Conservation (phyloP, 2,888 invertebrate species). For the Philonicus albiceps region DNA sequence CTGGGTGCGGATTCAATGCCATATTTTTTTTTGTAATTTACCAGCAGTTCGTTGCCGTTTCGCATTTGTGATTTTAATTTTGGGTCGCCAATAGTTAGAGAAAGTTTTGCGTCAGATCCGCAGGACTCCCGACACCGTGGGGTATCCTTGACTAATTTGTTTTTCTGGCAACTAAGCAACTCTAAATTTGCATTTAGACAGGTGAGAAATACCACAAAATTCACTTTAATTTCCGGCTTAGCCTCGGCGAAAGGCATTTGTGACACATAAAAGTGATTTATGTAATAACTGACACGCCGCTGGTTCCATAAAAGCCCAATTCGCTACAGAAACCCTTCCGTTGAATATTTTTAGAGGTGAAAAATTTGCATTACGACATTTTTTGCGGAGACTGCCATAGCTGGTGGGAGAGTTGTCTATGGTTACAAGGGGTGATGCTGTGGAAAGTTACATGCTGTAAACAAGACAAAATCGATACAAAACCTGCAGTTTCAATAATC, state of each 20-base stretch:
- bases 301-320: constrained; percentile 1
- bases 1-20: not conserved
- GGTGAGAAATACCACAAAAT: constrained; percentile 42
- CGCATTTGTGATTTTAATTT: not conserved
- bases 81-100: not conserved
- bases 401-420: not conserved
- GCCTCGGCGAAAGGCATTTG: constrained; percentile 34
- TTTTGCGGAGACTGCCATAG: not conserved
- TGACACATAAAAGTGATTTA: constrained; percentile 43
- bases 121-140: not conserved
- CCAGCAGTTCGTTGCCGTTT: not conserved
- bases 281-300: constrained; percentile 39
- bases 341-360: constrained; percentile 20
- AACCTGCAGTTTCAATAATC: not conserved
- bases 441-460: constrained; percentile 9
- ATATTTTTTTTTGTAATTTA: not conserved
- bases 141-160: constrained; percentile 2
- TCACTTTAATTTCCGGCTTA: constrained; percentile 44
- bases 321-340: constrained; percentile 9
- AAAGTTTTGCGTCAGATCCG: constrained; percentile 1
- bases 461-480: constrained; percentile 27
- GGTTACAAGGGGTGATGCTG: not conserved
- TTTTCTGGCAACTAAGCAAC: constrained; percentile 33
- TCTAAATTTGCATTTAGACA: constrained; percentile 43
- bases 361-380: constrained; percentile 35